Evolutionary conservation across 2,113 vertebrate genomes (phyloP).

Genomic region (Psephotus haematonotus): DNA sequence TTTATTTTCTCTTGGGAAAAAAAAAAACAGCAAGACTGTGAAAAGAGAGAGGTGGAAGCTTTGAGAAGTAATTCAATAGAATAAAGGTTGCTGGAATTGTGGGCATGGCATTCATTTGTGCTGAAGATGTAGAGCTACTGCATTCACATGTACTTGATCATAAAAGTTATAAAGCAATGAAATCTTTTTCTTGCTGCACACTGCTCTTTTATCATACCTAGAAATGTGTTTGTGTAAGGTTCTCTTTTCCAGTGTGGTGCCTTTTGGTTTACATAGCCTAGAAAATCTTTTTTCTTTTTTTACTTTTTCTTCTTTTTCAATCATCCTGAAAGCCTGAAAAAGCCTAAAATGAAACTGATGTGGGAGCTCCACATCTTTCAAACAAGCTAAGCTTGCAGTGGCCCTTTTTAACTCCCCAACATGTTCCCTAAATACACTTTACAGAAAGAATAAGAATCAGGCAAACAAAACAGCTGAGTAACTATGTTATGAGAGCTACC

Average conservation of each 20-base stretch:
- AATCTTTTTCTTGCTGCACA: neutral
- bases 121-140: neutral
- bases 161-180: slow-evolving; percentile 1
- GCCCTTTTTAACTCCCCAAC: neutral
- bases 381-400: neutral
- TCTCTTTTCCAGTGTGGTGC: neutral
- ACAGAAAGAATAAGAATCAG: neutral
- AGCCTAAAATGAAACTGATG: neutral
- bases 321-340: neutral
- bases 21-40: neutral
- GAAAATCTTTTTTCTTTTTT: neutral
- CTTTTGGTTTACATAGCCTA: neutral
- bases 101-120: slow-evolving; percentile 1
- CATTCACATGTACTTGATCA: slow-evolving; percentile 19
- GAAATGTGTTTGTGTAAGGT: neutral
- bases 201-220: neutral
- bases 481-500: neutral
- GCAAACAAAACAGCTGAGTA: neutral
- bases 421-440: neutral
- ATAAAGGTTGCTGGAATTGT: slow-evolving; percentile 4
- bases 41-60: slow-evolving; percentile 32
- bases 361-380: neutral
- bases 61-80: slow-evolving; percentile 33
- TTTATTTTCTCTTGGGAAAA: slow-evolving; percentile 31
- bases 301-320: neutral